Evolutionary conservation across 2,113 vertebrate genomes (phyloP).

Genomic region (Verasper variegatus): DNA sequence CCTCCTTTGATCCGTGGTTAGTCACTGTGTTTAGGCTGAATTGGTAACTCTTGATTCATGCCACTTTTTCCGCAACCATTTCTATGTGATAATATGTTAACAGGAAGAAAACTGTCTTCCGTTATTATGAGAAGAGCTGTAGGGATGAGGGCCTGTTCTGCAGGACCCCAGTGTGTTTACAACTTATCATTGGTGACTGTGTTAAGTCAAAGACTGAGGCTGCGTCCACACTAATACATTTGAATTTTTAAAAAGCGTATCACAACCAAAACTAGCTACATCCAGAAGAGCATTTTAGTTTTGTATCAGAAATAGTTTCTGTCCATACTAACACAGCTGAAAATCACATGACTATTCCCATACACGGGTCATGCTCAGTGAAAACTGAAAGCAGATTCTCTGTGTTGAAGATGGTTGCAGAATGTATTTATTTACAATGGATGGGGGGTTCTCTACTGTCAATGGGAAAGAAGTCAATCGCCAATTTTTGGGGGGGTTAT

Average conservation of each 20-base stretch:
- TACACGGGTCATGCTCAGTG: background rate
- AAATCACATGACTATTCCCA: background rate
- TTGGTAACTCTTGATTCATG: constrained; percentile 18
- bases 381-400: background rate
- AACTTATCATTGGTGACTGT: constrained; percentile 26
- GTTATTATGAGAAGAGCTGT: constrained; percentile 27
- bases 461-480: too few relatives aligned
- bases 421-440: too few relatives aligned
- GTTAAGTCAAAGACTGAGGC: background rate
- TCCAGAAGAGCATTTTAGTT: too few relatives aligned
- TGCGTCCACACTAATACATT: background rate
- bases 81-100: constrained; percentile 3
- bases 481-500: too few relatives aligned
- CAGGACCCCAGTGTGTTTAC: constrained; percentile 26
- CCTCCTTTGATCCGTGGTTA: constrained; percentile 39
- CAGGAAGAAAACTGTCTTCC: constrained; percentile 12
- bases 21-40: constrained; percentile 31
- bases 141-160: constrained; percentile 22
- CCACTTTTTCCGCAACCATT: constrained; percentile 21
- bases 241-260: background rate
- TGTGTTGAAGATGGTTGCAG: background rate
- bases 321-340: too few relatives aligned
- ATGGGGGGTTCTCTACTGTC: too few relatives aligned
- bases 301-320: too few relatives aligned
- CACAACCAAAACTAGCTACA: background rate